Evolutionary conservation across 2,113 vertebrate species (phyloP).

Genomic region (Charadrius vociferus): DNA sequence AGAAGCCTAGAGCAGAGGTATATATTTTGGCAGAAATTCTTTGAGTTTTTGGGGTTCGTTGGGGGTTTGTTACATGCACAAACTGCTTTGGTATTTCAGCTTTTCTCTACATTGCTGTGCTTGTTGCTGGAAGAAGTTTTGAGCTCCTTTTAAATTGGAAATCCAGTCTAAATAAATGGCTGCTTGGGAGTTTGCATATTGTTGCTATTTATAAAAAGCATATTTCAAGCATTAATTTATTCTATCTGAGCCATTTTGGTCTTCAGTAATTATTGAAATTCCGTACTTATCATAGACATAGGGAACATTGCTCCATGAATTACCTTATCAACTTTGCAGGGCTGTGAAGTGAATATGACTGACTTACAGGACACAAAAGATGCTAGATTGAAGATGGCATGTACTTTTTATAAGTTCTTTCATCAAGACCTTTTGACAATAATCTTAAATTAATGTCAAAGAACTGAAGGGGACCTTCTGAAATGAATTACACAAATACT

Average conservation of each 20-base stretch:
- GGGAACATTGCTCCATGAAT: neutral
- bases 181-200: neutral
- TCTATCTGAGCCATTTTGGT: neutral
- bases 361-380: neutral
- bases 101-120: neutral
- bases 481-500: neutral
- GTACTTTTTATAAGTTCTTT: neutral
- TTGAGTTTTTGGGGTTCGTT: neutral
- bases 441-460: neutral
- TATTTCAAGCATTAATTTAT: neutral
- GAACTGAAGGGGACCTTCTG: neutral
- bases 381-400: neutral
- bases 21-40: neutral
- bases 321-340: neutral
- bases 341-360: neutral
- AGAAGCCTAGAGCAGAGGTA: conserved; percentile 65
- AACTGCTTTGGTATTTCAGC: neutral
- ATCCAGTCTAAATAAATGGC: neutral
- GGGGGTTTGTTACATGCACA: neutral
- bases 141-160: neutral
- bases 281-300: neutral
- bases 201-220: neutral
- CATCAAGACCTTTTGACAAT: neutral
- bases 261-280: neutral
- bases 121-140: neutral